phyloP scores from a whole-genome alignment of 2,797 vertebrate genomes.

The Gila robusta region DNA sequence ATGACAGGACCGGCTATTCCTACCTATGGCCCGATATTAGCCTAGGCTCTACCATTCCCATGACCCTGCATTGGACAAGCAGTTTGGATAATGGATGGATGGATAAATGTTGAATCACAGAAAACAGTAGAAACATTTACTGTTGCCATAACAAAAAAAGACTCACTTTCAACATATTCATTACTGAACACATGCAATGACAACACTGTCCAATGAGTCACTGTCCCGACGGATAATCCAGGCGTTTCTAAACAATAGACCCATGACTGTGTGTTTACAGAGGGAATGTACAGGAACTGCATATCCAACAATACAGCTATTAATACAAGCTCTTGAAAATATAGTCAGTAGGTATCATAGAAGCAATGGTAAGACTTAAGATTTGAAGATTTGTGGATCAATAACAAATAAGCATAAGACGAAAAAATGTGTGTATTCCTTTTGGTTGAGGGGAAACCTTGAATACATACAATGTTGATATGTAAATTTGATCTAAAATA shows the following conservation, averaged over 20 bases:
- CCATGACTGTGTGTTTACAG: background rate
- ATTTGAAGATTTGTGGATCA: background rate
- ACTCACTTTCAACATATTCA: background rate
- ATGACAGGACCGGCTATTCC: background rate
- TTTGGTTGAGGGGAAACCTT: background rate
- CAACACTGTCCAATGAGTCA: conserved; percentile 54
- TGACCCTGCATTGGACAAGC: background rate
- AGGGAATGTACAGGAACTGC: background rate
- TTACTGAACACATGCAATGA: conserved; percentile 44
- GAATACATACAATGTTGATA: background rate
- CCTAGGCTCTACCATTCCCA: background rate
- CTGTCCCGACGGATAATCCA: background rate
- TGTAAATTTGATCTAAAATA: background rate
- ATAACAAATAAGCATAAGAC: background rate
- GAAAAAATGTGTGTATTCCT: background rate
- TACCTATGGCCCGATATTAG: too few relatives aligned
- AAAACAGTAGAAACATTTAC: background rate
- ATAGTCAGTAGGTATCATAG: background rate
- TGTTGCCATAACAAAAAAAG: conserved; percentile 39
- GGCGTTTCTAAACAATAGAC: background rate
- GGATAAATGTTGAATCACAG: background rate
- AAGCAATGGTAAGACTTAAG: background rate
- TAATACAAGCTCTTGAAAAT: background rate
- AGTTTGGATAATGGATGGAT: background rate
- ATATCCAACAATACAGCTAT: background rate